A percentile compares a stretch with the other conserved stretches of the same genome.
Evolutionary conservation across 2,888 invertebrate species (phyloP).

Genomic region (Sesia apiformis): DNA sequence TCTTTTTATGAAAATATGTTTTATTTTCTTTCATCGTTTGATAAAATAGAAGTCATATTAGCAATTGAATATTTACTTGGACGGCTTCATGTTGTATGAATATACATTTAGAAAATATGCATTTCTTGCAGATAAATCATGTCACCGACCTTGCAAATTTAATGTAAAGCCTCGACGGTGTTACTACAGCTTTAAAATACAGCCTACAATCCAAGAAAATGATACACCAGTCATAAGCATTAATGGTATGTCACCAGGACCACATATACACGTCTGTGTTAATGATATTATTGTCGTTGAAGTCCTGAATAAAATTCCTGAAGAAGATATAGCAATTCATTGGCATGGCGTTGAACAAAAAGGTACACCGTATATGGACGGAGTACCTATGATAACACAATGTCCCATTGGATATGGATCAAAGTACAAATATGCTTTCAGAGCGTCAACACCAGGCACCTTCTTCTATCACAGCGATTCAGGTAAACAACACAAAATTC

Average conservation of each 20-base stretch:
- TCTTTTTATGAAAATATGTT: no score
- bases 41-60: neutral
- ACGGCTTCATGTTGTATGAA: neutral
- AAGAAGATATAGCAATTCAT: conserved; percentile 80
- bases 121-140: conserved; percentile 46
- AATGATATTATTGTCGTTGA: conserved; percentile 84
- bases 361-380: conserved; percentile 83
- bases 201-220: conserved; percentile 38
- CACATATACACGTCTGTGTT: conserved; percentile 78
- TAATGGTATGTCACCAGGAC: conserved; percentile 63
- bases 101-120: conserved; percentile 3
- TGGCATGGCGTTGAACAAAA: conserved; percentile 82
- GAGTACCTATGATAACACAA: conserved; percentile 84
- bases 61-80: neutral
- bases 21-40: no score
- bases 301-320: conserved; percentile 80
- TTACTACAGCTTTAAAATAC: conserved; percentile 49
- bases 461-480: conserved; percentile 83
- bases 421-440: conserved; percentile 81
- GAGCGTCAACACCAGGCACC: conserved; percentile 79
- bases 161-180: conserved; percentile 64
- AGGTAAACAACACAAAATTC: conserved; percentile 41
- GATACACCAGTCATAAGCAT: conserved; percentile 41
- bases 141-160: conserved; percentile 65
- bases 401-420: conserved; percentile 81